A percentile compares a stretch with the other conserved stretches of the same genome.
These are phyloP conservation scores for Nylanderia fulva DNA, from an alignment of 1,140 invertebrate species.

Conservation along the genomic window DNA sequence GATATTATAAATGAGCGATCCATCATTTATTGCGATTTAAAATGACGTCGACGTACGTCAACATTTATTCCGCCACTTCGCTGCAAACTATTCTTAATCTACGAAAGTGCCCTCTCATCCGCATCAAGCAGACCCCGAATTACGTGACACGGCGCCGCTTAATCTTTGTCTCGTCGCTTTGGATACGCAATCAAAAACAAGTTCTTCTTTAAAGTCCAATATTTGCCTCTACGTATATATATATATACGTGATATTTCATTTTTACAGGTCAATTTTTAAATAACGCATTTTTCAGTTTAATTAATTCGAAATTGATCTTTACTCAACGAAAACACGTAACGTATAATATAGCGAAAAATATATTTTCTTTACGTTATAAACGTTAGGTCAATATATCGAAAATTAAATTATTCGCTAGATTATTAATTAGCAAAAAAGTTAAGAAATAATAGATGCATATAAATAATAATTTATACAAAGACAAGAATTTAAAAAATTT, in stretches of 20 bases:
- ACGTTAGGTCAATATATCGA: background rate
- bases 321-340: background rate
- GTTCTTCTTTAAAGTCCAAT: background rate
- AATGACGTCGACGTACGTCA: constrained; percentile 14
- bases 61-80: constrained; percentile 19
- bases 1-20: constrained; percentile 22
- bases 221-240: background rate
- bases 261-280: background rate
- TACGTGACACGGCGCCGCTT: background rate
- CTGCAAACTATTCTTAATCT: constrained; percentile 49
- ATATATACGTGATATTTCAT: background rate
- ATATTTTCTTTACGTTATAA: background rate
- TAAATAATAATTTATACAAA: background rate
- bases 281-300: background rate
- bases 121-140: constrained; percentile 1
- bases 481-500: background rate
- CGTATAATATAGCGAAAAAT: background rate
- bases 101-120: constrained; percentile 44
- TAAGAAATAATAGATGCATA: no score
- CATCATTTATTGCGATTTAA: constrained; percentile 52
- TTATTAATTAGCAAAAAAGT: no score
- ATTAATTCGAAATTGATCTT: background rate
- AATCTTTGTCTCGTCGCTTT: constrained; percentile 2
- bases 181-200: background rate
- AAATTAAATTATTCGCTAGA: no score